Percentiles rank a stretch among this genome's conserved stretches.
These are phyloP conservation scores for Leptodactylus fuscus DNA, from an alignment of 2,113 vertebrate genomes.

Conservation along the genomic window DNA sequence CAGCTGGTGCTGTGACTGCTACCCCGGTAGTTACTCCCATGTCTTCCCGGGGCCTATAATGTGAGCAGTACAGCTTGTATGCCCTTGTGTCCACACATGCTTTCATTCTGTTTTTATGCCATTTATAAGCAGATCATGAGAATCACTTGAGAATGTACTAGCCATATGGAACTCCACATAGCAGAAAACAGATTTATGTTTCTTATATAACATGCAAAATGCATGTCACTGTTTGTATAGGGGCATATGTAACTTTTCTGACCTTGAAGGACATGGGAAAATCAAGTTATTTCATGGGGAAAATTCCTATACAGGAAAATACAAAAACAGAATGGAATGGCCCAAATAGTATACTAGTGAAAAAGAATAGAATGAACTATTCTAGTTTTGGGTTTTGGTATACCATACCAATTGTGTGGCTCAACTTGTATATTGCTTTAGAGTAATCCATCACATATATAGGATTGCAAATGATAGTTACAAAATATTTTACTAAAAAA, in stretches of 20 bases:
- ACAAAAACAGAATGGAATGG: no score
- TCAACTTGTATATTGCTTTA: no score
- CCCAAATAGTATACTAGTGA: no score
- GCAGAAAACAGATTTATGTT: not conserved
- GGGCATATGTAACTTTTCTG: not conserved
- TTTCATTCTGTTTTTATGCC: not conserved
- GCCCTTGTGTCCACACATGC: not conserved
- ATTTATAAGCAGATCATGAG: no score
- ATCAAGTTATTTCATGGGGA: not conserved
- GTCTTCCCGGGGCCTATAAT: not conserved
- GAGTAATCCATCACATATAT: no score
- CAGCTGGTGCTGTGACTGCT: no score
- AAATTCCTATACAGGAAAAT: not conserved
- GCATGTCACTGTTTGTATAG: not conserved
- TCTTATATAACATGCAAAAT: not conserved
- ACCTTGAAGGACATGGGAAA: not conserved
- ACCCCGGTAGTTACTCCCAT: no score
- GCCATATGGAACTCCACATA: not conserved
- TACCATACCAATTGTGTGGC: not conserved
- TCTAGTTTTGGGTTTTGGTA: not conserved
- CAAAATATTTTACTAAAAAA: no score
- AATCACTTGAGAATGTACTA: no score
- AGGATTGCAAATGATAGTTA: no score
- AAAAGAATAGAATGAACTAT: not conserved
- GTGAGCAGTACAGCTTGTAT: not conserved